These are phyloP conservation scores for Pollenia amentaria DNA, from an alignment of 2,888 invertebrate genomes.

Conservation along the genomic window DNA sequence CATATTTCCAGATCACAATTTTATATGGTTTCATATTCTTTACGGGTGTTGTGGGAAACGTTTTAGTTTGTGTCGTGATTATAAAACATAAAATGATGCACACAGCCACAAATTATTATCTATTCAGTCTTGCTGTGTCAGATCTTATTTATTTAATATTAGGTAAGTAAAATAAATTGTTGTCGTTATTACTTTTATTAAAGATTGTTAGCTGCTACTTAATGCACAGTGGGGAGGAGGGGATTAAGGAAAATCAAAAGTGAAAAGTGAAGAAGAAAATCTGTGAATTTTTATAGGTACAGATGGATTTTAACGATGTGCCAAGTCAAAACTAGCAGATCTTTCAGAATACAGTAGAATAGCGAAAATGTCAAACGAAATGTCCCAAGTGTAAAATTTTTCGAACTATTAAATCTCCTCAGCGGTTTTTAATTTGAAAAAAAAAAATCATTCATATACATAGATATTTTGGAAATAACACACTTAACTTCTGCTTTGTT, in stretches of 20 bases:
- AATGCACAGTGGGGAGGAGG: not conserved
- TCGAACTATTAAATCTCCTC: no score
- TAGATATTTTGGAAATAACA: no score
- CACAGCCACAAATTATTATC: constrained; percentile 95
- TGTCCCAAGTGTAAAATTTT: no score
- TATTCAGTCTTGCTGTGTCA: constrained; percentile 94
- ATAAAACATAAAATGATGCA: constrained; percentile 92
- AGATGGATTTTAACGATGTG: no score
- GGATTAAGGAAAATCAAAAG: not conserved
- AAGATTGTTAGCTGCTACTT: not conserved
- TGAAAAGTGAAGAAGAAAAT: no score
- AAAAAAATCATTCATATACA: no score
- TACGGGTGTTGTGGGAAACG: constrained; percentile 93
- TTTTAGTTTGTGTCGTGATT: constrained; percentile 94
- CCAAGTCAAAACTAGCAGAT: no score
- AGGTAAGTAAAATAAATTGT: constrained; percentile 87
- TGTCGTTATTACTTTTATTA: constrained; percentile 16
- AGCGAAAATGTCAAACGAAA: no score
- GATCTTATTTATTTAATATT: constrained; percentile 92
- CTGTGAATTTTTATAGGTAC: no score
- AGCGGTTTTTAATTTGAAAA: no score
- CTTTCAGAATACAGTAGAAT: no score
- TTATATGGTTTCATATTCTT: constrained; percentile 91
- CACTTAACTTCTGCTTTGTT: no score
- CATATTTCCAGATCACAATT: constrained; percentile 86